Base-by-base conservation (phyloP, 2,797 vertebrate species). In the Netta rufina region DNA sequence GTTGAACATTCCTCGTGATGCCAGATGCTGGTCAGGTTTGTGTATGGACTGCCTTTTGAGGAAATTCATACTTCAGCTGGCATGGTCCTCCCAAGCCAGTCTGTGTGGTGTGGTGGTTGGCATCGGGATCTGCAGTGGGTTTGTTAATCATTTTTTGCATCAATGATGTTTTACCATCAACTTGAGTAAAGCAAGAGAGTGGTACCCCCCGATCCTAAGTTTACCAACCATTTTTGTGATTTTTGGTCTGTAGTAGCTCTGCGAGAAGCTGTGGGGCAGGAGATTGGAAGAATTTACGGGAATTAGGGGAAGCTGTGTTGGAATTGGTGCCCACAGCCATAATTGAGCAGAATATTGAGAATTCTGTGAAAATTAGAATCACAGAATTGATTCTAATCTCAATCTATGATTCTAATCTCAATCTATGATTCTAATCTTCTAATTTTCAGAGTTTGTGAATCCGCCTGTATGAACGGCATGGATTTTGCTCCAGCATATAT, bases 171-270 rank as follows among this genome's bases (percentile, higher is more conserved):
- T 77, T 33, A 27, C 66, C 43, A 57, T 39, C 81, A 41, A 36
- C 75, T 90, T 62, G 54, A 64, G 18, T 74, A 57, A 69, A 11
- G 78, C 22, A 41, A 39, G 49, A 77, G 22, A 56, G 13, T 39
- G 30, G 11, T 71, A 75, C 38, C 56, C 13, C 13, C 51, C 19
- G 57, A 8, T 75, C 45, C 25, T 30, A 43, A 43, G 2, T 53
- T 14, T n/a, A 10, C 16, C 17, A 74, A 27, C 38, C 0, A 0
- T 27, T 72, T 78, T 56, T 60, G 11, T 2, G 2, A 43, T 80
- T 93, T 88, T 88, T 51, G 62, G 15, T n/a, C 15, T 0, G 3
- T 53, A 53, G 51, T 27, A 15, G 24, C 25, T 53, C 51, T 53
- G 25, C 51, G 0, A 28, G 51, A 53, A 53, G 51, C 27, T 53